Base-by-base conservation (phyloP, 2,113 vertebrate species). In the Aegotheles bennettii region DNA sequence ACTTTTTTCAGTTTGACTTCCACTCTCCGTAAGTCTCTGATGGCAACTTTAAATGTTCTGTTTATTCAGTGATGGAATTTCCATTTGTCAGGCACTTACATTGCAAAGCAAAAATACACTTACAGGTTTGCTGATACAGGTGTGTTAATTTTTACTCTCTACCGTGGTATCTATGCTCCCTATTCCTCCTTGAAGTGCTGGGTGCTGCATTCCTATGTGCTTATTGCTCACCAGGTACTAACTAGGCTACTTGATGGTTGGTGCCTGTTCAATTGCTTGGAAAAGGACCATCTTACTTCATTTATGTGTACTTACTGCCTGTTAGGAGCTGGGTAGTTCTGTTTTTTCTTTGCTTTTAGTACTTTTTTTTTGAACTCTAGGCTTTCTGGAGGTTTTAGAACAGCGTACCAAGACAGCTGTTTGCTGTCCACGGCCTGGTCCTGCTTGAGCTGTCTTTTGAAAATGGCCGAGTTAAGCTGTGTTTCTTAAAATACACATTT, bases 111-210 rank as follows among this genome's bases (percentile, higher is more conserved):
- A 25, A 87, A 36, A 15, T 63, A 23, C 6, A 3, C 5, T 36
- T 61, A 9, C 0, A 19, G 23, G 31, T 33, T 48, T 79, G 11
- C n/a, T 1, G 1, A 5, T 74, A 5, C 5, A 63, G 5, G 2
- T 36, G 33, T 68, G 51, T n/a, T 83, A 7, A 2, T 36, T 83
- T 87, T 69, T 31, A 2, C 6, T 79, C 31, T 56, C 40, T 6
- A 2, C 8, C 56, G 5, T 11, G 25, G 3, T 53, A 3, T 3
- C 2, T 42, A 9, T 5, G 2, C 16, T 76, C 60, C 11, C 13
- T 50, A 5, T 16, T 84, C 7, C 11, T 36, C 42, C 19, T 36
- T 45, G n/a, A n/a, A 7, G 54, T 69, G 13, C 42, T 33, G 33
- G 19, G 3, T 87, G 23, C 35, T 0, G 0, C n/a, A 24, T 80